Percentiles rank a stretch among this genome's conserved stretches.
phyloP scores from a whole-genome alignment of 2,888 invertebrate genomes.

The Lathronympha strigana region DNA sequence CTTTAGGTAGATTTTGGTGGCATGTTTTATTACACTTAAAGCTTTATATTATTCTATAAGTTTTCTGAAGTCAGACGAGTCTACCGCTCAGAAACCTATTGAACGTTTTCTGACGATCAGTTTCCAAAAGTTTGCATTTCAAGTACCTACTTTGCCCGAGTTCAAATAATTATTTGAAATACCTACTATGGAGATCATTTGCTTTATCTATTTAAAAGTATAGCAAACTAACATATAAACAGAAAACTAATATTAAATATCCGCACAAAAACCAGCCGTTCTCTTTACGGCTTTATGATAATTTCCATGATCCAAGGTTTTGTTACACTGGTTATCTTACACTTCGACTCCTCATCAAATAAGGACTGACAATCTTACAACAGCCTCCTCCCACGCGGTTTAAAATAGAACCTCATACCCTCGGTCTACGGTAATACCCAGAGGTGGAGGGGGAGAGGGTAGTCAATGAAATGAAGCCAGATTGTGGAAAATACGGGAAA shows the following conservation, averaged over 20 bases:
- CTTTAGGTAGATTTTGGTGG: not conserved
- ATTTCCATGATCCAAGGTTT: too few relatives aligned
- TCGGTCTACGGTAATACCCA: not conserved
- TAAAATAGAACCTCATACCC: constrained; percentile 61
- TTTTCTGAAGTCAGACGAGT: not conserved
- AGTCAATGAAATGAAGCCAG: constrained; percentile 15
- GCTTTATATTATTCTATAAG: not conserved
- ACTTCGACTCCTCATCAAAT: not conserved
- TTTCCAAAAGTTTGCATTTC: not conserved
- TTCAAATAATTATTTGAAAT: too few relatives aligned
- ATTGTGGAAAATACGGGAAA: constrained; percentile 7
- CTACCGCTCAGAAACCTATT: not conserved
- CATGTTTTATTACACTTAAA: constrained; percentile 22
- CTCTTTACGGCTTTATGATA: too few relatives aligned
- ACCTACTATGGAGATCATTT: too few relatives aligned
- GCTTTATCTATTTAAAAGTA: too few relatives aligned
- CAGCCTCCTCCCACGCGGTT: constrained; percentile 51
- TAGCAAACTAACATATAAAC: too few relatives aligned
- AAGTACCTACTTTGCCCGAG: too few relatives aligned
- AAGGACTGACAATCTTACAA: constrained; percentile 4
- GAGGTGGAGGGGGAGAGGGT: not conserved
- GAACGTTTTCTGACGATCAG: too few relatives aligned
- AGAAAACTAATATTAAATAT: too few relatives aligned
- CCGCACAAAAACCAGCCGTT: too few relatives aligned
- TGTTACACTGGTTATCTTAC: not conserved